Conservation (phyloP, 2,888 invertebrate genomes). For the Epinotia nisella region DNA sequence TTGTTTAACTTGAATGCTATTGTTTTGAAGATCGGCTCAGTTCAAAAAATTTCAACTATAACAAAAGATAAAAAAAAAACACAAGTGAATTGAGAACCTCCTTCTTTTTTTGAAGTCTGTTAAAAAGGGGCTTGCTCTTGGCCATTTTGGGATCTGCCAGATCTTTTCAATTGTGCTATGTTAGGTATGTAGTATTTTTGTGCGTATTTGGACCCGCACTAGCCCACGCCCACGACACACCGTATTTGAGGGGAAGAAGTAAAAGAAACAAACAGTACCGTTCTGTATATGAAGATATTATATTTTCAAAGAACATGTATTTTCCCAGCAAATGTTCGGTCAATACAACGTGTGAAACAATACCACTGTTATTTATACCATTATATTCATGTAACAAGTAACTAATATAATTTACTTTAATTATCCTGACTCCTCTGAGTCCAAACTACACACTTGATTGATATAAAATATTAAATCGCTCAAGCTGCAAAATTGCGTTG, state of each 20-base stretch:
- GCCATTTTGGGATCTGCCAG: no score
- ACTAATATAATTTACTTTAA: slow-evolving; percentile 76
- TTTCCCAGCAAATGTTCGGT: slow-evolving; percentile 79
- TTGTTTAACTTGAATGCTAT: no score
- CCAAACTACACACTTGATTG: slow-evolving; percentile 73
- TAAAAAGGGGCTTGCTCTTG: no score
- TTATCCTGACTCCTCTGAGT: slow-evolving; percentile 74
- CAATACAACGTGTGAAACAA: slow-evolving; percentile 82
- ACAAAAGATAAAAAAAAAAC: no score
- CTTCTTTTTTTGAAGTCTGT: no score
- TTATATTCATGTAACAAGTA: slow-evolving; percentile 79
- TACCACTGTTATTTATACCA: slow-evolving; percentile 73
- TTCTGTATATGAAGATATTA: slow-evolving; percentile 82
- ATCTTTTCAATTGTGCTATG: no score
- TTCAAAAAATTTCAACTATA: no score
- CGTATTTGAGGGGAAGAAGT: slow-evolving; percentile 46
- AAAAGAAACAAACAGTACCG: slow-evolving; percentile 51
- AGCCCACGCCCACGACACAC: not conserved
- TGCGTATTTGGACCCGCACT: not conserved
- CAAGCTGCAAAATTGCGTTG: slow-evolving; percentile 65
- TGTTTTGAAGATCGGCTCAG: no score
- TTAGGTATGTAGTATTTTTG: not conserved
- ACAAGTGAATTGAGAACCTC: no score
- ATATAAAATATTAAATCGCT: slow-evolving; percentile 71
- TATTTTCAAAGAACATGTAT: slow-evolving; percentile 84